Conservation (phyloP, 1,140 invertebrate species). For the Arion vulgaris region DNA sequence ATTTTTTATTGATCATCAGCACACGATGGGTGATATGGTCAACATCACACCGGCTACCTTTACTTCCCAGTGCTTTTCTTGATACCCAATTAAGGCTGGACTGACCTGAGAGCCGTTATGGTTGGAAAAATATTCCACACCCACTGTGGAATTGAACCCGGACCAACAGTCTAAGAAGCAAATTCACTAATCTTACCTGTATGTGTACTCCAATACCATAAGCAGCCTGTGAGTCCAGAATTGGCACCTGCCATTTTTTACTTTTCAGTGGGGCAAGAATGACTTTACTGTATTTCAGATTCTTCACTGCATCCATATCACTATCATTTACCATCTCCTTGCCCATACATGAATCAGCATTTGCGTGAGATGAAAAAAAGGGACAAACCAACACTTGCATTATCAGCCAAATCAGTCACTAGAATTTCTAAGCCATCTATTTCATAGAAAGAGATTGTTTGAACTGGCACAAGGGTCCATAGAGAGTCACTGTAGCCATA, state of each 20-base stretch:
- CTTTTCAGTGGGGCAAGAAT: conserved; percentile 21
- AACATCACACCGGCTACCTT: no score
- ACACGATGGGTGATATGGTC: no score
- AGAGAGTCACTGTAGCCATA: conserved; percentile 46
- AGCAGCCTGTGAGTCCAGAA: conserved; percentile 36
- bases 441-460: conserved; percentile 53
- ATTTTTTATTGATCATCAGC: no score
- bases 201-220: conserved; percentile 29
- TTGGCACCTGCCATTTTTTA: conserved; percentile 37
- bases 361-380: conserved; percentile 37
- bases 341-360: neutral
- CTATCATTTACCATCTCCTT: conserved; percentile 27
- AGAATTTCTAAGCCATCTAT: conserved; percentile 48
- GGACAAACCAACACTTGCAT: conserved; percentile 44
- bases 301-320: conserved; percentile 44
- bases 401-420: conserved; percentile 42
- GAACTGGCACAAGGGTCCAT: conserved; percentile 47
- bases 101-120: no score
- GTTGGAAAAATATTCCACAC: no score
- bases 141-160: no score
- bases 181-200: conserved; percentile 31
- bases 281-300: conserved; percentile 36
- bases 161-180: no score
- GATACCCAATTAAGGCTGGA: no score
- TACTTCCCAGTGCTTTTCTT: no score